Conservation (phyloP, 2,113 vertebrate species). For the Dendrocopos noguchii region DNA sequence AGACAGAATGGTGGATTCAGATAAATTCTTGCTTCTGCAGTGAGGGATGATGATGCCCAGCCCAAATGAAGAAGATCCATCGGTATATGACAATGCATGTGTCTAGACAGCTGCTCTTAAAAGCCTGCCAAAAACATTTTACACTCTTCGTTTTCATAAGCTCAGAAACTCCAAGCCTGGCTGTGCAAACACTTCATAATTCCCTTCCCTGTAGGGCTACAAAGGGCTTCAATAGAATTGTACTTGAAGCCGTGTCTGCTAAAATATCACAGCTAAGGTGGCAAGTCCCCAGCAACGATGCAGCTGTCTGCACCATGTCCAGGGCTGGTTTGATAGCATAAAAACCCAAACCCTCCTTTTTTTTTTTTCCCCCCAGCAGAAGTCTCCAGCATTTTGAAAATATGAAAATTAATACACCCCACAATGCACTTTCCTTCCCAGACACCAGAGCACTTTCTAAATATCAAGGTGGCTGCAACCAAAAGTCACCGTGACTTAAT, state of each 20-base stretch:
- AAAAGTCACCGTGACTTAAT: background rate
- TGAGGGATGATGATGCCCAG: background rate
- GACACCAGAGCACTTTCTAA: constrained; percentile 24
- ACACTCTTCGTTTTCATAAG: background rate
- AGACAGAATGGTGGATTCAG: background rate
- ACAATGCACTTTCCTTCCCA: background rate
- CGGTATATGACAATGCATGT: background rate
- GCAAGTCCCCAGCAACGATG: background rate
- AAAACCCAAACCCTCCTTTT: background rate
- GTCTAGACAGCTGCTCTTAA: constrained; percentile 23
- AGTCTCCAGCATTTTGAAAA: background rate
- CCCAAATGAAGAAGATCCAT: background rate
- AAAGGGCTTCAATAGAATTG: background rate
- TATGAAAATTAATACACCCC: background rate
- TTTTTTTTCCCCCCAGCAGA: background rate
- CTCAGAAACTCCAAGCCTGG: background rate
- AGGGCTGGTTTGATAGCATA: background rate
- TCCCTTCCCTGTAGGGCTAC: background rate
- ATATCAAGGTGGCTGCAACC: constrained; percentile 9
- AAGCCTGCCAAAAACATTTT: constrained; percentile 35
- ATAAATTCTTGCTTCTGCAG: background rate
- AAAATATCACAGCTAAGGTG: background rate
- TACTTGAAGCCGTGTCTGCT: background rate
- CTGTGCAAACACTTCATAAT: background rate
- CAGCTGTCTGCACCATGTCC: background rate